These are phyloP conservation scores for Sturnira hondurensis DNA, from an alignment of 2,113 vertebrate genomes.

Conservation along the genomic window DNA sequence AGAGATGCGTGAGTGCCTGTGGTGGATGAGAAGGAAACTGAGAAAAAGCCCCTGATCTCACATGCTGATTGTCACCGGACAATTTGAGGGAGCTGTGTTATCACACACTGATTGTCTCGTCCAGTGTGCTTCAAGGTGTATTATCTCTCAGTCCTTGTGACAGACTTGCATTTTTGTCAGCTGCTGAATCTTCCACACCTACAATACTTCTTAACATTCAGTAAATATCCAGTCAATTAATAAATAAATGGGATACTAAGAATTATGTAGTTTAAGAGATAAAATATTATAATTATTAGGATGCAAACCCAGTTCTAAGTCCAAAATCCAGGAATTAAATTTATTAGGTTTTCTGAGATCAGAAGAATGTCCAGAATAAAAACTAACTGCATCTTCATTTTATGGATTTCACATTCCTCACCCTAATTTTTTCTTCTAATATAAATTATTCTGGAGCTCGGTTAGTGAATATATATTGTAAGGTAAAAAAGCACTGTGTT, in stretches of 20 bases:
- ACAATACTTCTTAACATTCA: background rate
- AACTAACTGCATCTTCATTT: background rate
- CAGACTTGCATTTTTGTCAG: background rate
- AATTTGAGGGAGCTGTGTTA: accelerated
- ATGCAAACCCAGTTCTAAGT: background rate
- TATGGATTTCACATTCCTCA: background rate
- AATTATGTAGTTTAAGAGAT: background rate
- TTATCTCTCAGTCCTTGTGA: background rate
- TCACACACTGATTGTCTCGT: background rate
- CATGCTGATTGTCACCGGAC: background rate
- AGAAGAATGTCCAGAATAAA: background rate
- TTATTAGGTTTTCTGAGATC: background rate
- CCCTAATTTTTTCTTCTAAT: background rate
- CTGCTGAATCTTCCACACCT: background rate
- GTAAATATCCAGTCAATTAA: background rate
- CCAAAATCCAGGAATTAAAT: background rate
- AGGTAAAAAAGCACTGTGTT: background rate
- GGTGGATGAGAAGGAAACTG: background rate
- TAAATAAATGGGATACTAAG: too few relatives aligned
- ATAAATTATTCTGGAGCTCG: background rate
- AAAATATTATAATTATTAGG: background rate
- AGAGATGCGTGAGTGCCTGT: background rate
- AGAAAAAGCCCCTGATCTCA: background rate
- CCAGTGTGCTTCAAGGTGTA: background rate
- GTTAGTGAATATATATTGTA: background rate